Conservation (phyloP, 2,888 invertebrate species). For the Mimachlamys varia region DNA sequence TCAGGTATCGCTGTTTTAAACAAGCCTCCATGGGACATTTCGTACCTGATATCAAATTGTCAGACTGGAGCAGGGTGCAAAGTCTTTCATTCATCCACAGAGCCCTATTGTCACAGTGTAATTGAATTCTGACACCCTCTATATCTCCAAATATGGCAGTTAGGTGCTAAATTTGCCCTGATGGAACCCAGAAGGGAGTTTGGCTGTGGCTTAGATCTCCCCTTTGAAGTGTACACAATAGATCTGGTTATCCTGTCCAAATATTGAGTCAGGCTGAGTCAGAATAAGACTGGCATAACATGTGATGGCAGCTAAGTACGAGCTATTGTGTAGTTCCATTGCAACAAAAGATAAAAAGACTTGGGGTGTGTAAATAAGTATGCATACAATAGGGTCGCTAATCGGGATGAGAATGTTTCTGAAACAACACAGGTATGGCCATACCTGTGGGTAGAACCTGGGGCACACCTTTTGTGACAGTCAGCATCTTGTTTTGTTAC, state of each 20-base stretch:
- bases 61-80: not conserved
- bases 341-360: conserved; percentile 32
- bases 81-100: not conserved
- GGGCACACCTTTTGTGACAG: not conserved
- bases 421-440: not conserved
- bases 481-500: not conserved
- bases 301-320: conserved; percentile 11
- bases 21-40: not conserved
- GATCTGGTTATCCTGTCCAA: conserved; percentile 22
- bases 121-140: conserved; percentile 31
- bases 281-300: not conserved
- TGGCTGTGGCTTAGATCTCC: not conserved
- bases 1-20: not conserved
- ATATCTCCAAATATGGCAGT: conserved; percentile 23
- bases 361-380: not conserved
- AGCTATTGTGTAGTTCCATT: not conserved
- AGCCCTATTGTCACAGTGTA: not conserved
- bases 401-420: conserved; percentile 15
- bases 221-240: conserved; percentile 12
- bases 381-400: not conserved
- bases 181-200: conserved; percentile 14
- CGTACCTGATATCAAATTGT: not conserved
- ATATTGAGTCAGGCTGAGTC: conserved; percentile 7
- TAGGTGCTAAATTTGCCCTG: conserved; percentile 23
- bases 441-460: not conserved